Conservation (phyloP, 2,113 vertebrate species). For the Colossoma macropomum region DNA sequence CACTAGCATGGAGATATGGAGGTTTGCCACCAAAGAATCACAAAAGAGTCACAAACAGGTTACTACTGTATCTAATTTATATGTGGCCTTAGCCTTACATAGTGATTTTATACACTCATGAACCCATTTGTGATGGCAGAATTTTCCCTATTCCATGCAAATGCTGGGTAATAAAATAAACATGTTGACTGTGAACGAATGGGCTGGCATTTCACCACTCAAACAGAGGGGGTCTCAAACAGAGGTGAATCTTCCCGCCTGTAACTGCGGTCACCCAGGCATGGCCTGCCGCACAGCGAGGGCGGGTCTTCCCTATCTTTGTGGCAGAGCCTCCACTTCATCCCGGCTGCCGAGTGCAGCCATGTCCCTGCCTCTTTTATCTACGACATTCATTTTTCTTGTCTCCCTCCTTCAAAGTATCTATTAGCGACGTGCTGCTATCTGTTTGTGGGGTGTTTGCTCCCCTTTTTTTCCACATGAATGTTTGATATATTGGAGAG, state of each 20-base stretch:
- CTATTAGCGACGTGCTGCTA: constrained; percentile 79
- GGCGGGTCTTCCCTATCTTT: constrained; percentile 40
- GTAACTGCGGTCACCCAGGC: constrained; percentile 10
- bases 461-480: constrained; percentile 79
- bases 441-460: constrained; percentile 81
- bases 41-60: too few species aligned
- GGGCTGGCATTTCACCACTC: not conserved
- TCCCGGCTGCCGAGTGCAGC: constrained; percentile 44
- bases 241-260: constrained; percentile 29
- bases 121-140: not conserved
- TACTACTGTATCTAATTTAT: not conserved
- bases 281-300: constrained; percentile 48
- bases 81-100: not conserved
- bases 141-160: not conserved
- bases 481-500: constrained; percentile 91
- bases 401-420: constrained; percentile 77
- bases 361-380: constrained; percentile 70
- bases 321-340: constrained; percentile 50
- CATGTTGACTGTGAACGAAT: constrained; percentile 27
- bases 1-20: constrained; percentile 4
- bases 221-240: constrained; percentile 33
- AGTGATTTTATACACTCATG: not conserved
- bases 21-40: not conserved
- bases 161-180: not conserved
- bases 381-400: constrained; percentile 78